Conservation (phyloP, 2,888 invertebrate species). For the Acholoe squamosa region DNA sequence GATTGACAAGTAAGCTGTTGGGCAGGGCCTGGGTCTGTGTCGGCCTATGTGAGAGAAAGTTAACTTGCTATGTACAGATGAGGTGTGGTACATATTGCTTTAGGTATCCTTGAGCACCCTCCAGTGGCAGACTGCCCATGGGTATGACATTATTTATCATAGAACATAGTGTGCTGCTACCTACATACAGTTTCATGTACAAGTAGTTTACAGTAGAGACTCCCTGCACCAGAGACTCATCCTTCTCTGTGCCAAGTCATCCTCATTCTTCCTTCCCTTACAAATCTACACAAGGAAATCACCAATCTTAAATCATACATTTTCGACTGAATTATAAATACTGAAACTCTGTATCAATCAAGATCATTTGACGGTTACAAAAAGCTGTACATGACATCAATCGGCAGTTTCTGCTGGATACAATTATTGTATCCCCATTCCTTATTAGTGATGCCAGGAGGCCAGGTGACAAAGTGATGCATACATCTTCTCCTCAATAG, state of each 20-base stretch:
- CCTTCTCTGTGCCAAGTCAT: neutral
- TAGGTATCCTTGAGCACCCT: neutral
- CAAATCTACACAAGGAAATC: neutral
- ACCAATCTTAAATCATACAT: neutral
- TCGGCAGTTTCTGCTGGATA: neutral
- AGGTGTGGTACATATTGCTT: neutral
- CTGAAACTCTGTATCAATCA: neutral
- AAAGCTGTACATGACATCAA: neutral
- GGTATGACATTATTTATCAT: neutral
- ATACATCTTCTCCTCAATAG: neutral
- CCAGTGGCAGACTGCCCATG: neutral
- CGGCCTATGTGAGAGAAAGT: neutral
- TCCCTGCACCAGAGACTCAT: neutral
- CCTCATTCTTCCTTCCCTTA: neutral
- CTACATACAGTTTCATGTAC: neutral
- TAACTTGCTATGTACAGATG: neutral
- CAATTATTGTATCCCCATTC: neutral
- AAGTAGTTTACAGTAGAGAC: neutral
- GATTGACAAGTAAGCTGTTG: neutral
- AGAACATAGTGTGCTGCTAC: neutral
- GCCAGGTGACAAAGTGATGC: neutral
- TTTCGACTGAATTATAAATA: constrained; percentile 33
- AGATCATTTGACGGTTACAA: neutral
- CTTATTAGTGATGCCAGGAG: neutral
- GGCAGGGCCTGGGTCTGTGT: no score